Base-by-base conservation (phyloP, 2,113 vertebrate species). In the Lophius piscatorius region DNA sequence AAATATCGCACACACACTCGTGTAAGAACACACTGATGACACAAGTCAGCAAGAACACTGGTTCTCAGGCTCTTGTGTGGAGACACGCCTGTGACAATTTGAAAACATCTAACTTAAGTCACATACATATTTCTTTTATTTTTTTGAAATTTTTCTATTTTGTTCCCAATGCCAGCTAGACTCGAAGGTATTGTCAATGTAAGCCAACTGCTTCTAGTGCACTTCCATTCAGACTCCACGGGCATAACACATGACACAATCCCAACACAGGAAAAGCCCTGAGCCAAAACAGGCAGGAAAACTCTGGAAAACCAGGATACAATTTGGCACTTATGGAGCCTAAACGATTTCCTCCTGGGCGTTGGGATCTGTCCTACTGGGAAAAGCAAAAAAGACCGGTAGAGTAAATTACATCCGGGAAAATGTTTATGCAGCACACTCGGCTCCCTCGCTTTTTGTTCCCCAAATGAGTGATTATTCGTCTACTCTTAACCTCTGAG, bases 271-370 rank as follows among this genome's bases (percentile, higher is more conserved):
- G 83, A 85, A 83, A 92, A 93, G 92, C 92, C 91, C 90, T 94
- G 95, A 93, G 92, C 87, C 93, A 91, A 92, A 94, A 91, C 90
- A 87, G 86, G 78, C 85, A 95, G 95, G 94, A 94, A 93, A 92
- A 94, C 92, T 93, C 93, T 94, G 94, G 94, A 97, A 95, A 98
- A 97, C 95, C 95, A 98, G 97, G 96, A 97, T 96, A 97, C 95
- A 97, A 98, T 99, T 98, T 98, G 95, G 96, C 96, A 96, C 96
- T 99, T 98, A 96, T 92, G 93, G 93, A 96, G 94, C 94, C 95
- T 96, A 97, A 99, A 98, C 94, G 94, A 97, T 97, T 98, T 99
- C 96, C 97, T 97, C 94, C 95, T 94, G 94, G 92, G 95, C 94
- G 94, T 94, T 94, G 95, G 94, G 95, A 94, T 96, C 93, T 92